A percentile compares a stretch with the other conserved stretches of the same genome.
Evolutionary conservation across 2,797 vertebrate genomes (phyloP).

Genomic region (Eutrigla gurnardus): DNA sequence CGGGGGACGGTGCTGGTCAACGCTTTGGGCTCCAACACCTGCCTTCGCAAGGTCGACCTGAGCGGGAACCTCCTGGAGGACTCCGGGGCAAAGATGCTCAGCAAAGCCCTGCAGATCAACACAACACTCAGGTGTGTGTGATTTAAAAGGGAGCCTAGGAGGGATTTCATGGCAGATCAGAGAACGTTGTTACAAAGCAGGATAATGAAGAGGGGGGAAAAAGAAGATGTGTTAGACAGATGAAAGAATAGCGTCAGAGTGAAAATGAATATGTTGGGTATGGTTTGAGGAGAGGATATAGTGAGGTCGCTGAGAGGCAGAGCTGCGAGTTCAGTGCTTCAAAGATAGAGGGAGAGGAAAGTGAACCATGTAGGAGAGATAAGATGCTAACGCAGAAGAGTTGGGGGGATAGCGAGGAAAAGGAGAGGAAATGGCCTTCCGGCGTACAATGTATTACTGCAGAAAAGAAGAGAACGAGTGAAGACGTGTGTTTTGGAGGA

Average conservation of each 20-base stretch:
- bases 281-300: conserved; percentile 27
- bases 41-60: conserved; percentile 90
- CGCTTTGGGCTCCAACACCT: conserved; percentile 91
- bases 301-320: conserved; percentile 35
- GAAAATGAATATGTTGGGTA: conserved; percentile 44
- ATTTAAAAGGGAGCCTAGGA: not conserved
- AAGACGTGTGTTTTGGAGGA: not conserved
- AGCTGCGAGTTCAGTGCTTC: conserved; percentile 38
- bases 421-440: conserved; percentile 28
- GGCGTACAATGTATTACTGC: conserved; percentile 26
- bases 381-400: conserved; percentile 35
- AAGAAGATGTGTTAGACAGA: conserved; percentile 17
- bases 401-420: conserved; percentile 18
- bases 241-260: conserved; percentile 42
- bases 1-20: conserved; percentile 92
- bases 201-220: not conserved
- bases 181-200: not conserved
- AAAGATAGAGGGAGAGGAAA: conserved; percentile 27
- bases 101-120: conserved; percentile 91
- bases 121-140: conserved; percentile 82
- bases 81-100: conserved; percentile 93
- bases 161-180: conserved; percentile 26
- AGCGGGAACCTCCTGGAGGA: conserved; percentile 93
- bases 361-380: conserved; percentile 43
- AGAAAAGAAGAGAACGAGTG: not conserved